phyloP scores from a whole-genome alignment of 2,113 vertebrate genomes.

The Oxyura jamaicensis region DNA sequence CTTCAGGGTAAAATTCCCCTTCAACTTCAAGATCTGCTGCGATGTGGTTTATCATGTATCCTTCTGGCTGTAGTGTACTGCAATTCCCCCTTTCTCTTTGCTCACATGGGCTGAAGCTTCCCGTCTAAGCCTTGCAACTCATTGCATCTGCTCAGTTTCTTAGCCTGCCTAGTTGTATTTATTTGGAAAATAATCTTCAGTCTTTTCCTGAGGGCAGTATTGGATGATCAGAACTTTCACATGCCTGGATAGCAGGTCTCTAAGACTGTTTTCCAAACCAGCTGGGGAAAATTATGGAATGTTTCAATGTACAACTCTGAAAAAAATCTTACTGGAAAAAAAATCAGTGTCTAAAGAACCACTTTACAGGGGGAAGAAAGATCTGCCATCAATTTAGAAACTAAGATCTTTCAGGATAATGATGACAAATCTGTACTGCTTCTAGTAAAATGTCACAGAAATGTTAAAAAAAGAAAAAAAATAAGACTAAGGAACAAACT shows the following conservation, averaged over 20 bases:
- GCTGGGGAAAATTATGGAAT: background rate
- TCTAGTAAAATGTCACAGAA: background rate
- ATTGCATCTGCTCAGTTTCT: background rate
- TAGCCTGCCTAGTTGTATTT: background rate
- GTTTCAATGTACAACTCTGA: background rate
- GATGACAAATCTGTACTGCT: background rate
- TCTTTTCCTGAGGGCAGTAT: background rate
- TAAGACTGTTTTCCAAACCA: background rate
- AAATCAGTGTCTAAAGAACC: background rate
- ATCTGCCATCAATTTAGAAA: background rate
- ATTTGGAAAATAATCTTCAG: background rate
- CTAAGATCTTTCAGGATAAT: background rate
- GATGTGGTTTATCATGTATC: background rate
- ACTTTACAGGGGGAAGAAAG: background rate
- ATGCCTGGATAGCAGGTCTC: background rate
- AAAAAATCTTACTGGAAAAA: background rate
- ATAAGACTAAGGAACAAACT: background rate
- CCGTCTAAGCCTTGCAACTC: background rate
- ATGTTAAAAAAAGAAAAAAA: background rate
- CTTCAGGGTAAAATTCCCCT: background rate
- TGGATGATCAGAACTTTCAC: background rate
- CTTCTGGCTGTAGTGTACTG: background rate
- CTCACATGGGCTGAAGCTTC: background rate
- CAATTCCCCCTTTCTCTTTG: background rate
- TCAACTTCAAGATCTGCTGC: background rate